Percentiles rank a stretch among this genome's conserved stretches.
These are phyloP conservation scores for Masticophis lateralis DNA, from an alignment of 2,797 vertebrate genomes.

Conservation along the genomic window DNA sequence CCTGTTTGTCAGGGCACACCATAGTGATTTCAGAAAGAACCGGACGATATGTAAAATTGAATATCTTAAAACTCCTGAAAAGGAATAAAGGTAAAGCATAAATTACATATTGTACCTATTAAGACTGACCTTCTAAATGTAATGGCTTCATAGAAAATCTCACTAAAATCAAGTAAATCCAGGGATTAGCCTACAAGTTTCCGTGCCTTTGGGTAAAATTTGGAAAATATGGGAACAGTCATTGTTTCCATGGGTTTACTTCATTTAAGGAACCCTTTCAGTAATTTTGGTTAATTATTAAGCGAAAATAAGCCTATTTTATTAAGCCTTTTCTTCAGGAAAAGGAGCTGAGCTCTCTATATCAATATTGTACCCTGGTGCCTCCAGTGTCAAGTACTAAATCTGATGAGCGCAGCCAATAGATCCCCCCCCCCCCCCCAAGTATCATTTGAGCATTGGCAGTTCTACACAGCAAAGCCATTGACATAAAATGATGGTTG, in stretches of 20 bases:
- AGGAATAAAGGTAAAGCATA: not conserved
- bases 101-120: not conserved
- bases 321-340: not conserved
- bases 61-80: not conserved
- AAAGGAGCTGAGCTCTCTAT: not conserved
- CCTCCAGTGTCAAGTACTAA: constrained; percentile 64
- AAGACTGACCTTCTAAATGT: not conserved
- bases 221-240: not conserved
- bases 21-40: not conserved
- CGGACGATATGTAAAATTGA: not conserved
- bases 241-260: not conserved
- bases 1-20: not conserved
- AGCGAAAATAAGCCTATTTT: not conserved
- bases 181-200: not conserved
- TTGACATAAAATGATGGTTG: constrained; percentile 76
- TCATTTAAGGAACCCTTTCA: not conserved
- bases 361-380: constrained; percentile 24
- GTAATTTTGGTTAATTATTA: not conserved
- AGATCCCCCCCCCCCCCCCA: constrained; percentile 58
- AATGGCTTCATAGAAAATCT: not conserved
- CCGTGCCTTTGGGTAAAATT: not conserved
- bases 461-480: constrained; percentile 65
- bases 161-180: not conserved
- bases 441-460: constrained; percentile 68
- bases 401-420: constrained; percentile 64